phyloP scores from a whole-genome alignment of 2,888 invertebrate species.

The Esperia sulphurella region DNA sequence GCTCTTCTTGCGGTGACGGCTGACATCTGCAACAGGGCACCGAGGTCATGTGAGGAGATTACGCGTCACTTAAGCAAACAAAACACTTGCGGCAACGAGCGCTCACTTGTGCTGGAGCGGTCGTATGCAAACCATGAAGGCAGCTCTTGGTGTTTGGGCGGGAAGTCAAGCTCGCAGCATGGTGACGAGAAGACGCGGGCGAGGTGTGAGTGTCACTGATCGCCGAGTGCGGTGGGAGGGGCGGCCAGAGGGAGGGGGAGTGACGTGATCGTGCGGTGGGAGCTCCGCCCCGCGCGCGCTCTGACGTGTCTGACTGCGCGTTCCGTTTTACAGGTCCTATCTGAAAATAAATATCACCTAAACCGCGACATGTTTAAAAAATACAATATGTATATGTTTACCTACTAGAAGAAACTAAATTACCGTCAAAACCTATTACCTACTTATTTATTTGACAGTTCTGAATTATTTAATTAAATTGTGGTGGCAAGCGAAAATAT shows the following conservation, averaged over 20 bases:
- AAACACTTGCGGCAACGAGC: neutral
- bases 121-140: constrained; percentile 64
- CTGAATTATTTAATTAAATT: too few species aligned
- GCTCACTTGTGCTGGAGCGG: constrained; percentile 66
- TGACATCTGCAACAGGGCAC: constrained; percentile 72
- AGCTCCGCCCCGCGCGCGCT: neutral
- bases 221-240: constrained; percentile 12
- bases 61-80: constrained; percentile 12
- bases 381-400: too few species aligned
- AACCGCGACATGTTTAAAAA: too few species aligned
- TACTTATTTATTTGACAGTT: too few species aligned
- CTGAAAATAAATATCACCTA: neutral
- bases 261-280: constrained; percentile 1
- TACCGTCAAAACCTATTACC: too few species aligned
- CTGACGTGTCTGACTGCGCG: neutral
- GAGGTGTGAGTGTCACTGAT: constrained; percentile 52
- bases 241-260: constrained; percentile 10
- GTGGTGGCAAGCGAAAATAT: too few species aligned
- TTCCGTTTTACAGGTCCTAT: neutral
- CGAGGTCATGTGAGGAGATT: constrained; percentile 60
- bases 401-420: too few species aligned
- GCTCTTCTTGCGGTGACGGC: constrained; percentile 69
- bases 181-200: constrained; percentile 51
- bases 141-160: constrained; percentile 45
- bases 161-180: constrained; percentile 47